These are phyloP conservation scores for Drosophila stalkeri DNA, from an alignment of 2,888 invertebrate species.

Conservation along the genomic window DNA sequence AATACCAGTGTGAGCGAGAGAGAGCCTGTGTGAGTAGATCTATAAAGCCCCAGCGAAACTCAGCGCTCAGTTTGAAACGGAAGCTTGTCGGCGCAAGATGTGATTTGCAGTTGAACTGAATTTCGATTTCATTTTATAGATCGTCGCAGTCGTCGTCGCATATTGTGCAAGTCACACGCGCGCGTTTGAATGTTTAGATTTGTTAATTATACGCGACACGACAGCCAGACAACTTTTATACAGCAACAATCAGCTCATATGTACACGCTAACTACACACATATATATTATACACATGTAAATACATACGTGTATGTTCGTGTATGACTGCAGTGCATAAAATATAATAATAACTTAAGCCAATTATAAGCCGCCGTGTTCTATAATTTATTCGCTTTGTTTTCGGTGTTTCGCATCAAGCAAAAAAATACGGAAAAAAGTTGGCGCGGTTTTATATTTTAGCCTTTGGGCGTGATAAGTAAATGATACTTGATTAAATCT, in stretches of 20 bases:
- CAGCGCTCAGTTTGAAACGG: conserved; percentile 50
- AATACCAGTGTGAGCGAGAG: not conserved
- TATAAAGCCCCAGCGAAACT: conserved; percentile 16
- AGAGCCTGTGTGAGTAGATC: conserved; percentile 21
- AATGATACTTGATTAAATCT: not conserved
- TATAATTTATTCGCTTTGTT: conserved; percentile 11
- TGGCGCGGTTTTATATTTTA: conserved; percentile 24
- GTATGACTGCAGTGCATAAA: conserved; percentile 24
- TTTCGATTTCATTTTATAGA: not conserved
- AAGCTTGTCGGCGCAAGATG: conserved; percentile 50
- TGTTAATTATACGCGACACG: conserved; percentile 55
- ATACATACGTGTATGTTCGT: not conserved
- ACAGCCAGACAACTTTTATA: conserved; percentile 34
- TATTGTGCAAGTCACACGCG: conserved; percentile 64
- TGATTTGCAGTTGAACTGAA: conserved; percentile 11
- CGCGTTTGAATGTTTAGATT: conserved; percentile 25
- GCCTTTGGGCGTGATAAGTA: conserved; percentile 20
- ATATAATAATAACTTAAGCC: conserved; percentile 18
- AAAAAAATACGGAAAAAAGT: conserved; percentile 8
- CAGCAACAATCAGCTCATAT: conserved; percentile 19
- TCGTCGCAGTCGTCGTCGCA: conserved; percentile 8
- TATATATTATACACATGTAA: not conserved
- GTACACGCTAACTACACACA: conserved; percentile 1
- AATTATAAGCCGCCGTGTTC: conserved; percentile 19
- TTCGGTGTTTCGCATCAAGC: conserved; percentile 1